A percentile compares a stretch with the other conserved stretches of the same genome.
Evolutionary conservation across 2,113 vertebrate genomes (phyloP).

Genomic region (Petrocephalus zakoni): DNA sequence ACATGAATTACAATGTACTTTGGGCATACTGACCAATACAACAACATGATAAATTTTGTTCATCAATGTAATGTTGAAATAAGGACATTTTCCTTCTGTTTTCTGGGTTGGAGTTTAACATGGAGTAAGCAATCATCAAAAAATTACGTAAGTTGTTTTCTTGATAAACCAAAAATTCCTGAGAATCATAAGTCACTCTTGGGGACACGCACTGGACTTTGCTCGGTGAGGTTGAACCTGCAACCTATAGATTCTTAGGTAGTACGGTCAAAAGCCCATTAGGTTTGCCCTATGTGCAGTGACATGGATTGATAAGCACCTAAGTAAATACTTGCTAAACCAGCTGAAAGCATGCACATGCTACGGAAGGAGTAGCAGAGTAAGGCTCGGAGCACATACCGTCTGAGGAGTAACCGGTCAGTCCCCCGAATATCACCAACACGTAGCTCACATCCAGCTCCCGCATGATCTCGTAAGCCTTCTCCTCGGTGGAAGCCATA

Average conservation of each 20-base stretch:
- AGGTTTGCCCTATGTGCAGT: background rate
- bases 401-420: conserved; percentile 93
- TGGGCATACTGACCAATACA: background rate
- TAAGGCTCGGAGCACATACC: conserved; percentile 57
- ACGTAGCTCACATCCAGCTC: conserved; percentile 97
- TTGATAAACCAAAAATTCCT: background rate
- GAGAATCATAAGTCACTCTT: background rate
- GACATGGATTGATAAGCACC: background rate
- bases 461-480: conserved; percentile 96
- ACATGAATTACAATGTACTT: background rate
- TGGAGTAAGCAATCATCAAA: background rate
- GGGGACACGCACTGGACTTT: background rate
- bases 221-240: background rate
- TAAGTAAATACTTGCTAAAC: background rate
- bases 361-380: background rate
- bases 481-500: conserved; percentile 95
- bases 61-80: background rate
- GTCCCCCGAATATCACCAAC: conserved; percentile 93
- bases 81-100: background rate
- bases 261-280: background rate
- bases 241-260: background rate
- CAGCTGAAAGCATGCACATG: background rate
- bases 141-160: background rate
- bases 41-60: background rate
- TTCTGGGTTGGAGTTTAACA: background rate